Conservation (phyloP, 2,888 invertebrate species). For the Escarpia spicata region DNA sequence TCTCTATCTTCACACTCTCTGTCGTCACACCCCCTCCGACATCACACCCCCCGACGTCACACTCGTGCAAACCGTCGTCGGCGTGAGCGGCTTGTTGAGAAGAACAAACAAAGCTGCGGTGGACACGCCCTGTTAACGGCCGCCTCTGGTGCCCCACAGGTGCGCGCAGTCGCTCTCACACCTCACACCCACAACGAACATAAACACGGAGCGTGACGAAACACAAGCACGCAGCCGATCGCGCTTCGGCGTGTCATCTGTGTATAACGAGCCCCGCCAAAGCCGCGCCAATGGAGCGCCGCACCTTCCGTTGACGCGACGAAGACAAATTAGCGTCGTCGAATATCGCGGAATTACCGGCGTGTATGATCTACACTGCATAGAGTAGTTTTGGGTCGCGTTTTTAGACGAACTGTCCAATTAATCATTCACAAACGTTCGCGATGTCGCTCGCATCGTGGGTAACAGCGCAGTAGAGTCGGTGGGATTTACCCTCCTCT, state of each 20-base stretch:
- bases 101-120: background rate
- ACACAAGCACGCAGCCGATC: background rate
- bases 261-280: background rate
- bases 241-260: background rate
- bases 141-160: background rate
- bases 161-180: background rate
- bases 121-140: background rate
- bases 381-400: background rate
- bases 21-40: no score
- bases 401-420: conserved; percentile 8
- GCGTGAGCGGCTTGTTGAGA: background rate
- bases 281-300: background rate
- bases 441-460: background rate
- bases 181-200: background rate
- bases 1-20: no score
- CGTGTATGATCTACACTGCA: background rate
- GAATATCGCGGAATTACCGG: background rate
- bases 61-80: background rate
- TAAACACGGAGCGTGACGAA: conserved; percentile 9
- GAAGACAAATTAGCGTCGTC: background rate
- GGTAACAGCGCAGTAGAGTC: background rate
- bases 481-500: background rate
- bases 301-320: background rate
- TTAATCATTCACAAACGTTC: conserved; percentile 8
- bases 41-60: background rate